Conservation (phyloP, 2,113 vertebrate genomes). For the Calidris pygmaea region DNA sequence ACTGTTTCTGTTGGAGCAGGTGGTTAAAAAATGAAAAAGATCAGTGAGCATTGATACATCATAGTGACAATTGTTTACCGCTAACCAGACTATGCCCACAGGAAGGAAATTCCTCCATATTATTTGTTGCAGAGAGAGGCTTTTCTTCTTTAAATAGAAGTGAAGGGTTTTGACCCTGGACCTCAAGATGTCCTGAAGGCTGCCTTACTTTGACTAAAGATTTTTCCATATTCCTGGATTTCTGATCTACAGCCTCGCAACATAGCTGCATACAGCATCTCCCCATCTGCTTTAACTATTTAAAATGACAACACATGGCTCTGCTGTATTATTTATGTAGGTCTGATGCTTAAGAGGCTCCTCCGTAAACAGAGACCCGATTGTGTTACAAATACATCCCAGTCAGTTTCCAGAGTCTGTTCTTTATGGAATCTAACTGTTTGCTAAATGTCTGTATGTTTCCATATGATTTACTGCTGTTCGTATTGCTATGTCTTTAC, state of each 20-base stretch:
- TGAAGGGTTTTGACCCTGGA: neutral
- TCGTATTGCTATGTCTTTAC: neutral
- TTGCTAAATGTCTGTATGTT: neutral
- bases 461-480: neutral
- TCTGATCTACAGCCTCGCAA: neutral
- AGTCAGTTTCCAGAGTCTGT: neutral
- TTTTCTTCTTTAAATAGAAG: neutral
- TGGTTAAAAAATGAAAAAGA: neutral
- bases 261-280: neutral
- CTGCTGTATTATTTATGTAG: neutral
- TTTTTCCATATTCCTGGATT: neutral
- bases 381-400: neutral
- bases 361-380: fast-evolving
- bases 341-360: neutral
- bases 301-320: neutral
- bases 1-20: neutral
- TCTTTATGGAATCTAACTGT: neutral
- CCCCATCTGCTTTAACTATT: neutral
- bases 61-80: neutral
- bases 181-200: neutral
- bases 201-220: neutral
- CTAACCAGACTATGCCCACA: neutral
- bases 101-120: neutral
- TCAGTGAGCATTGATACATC: neutral
- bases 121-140: neutral